Percentiles rank a stretch among this genome's conserved stretches.
These are phyloP conservation scores for Tetragonula carbonaria DNA, from an alignment of 2,888 invertebrate genomes.

Conservation along the genomic window DNA sequence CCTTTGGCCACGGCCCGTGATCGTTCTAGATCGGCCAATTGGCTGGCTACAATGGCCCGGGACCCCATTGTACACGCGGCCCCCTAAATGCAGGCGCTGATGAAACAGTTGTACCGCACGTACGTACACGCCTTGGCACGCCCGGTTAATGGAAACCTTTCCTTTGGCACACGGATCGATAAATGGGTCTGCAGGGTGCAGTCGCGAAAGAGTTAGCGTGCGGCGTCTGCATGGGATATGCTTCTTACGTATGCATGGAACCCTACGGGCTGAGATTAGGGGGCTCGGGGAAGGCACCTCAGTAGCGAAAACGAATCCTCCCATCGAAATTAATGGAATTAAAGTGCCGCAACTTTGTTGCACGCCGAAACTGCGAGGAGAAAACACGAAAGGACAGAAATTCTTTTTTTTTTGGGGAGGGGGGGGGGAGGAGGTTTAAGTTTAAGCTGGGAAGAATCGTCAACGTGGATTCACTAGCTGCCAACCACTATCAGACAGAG, in stretches of 20 bases:
- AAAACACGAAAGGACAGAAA: no score
- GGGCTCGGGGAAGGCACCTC: not conserved
- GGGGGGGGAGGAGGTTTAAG: no score
- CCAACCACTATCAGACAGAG: no score
- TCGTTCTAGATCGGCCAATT: constrained; percentile 56
- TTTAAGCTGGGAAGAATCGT: no score
- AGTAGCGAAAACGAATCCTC: not conserved
- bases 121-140: constrained; percentile 95
- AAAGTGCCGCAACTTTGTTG: constrained; percentile 12
- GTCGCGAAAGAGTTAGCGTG: constrained; percentile 53
- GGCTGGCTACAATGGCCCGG: constrained; percentile 57
- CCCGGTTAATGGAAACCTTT: constrained; percentile 75
- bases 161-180: constrained; percentile 69
- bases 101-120: constrained; percentile 76
- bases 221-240: constrained; percentile 45
- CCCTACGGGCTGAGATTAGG: constrained; percentile 45
- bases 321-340: constrained; percentile 23
- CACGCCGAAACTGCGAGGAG: no score
- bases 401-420: no score
- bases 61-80: constrained; percentile 3
- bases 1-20: constrained; percentile 34
- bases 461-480: no score
- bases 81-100: constrained; percentile 63
- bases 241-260: constrained; percentile 65
- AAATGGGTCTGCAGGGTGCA: constrained; percentile 62